Base-by-base conservation (phyloP, 2,797 vertebrate genomes). In the Vireo griseus region DNA sequence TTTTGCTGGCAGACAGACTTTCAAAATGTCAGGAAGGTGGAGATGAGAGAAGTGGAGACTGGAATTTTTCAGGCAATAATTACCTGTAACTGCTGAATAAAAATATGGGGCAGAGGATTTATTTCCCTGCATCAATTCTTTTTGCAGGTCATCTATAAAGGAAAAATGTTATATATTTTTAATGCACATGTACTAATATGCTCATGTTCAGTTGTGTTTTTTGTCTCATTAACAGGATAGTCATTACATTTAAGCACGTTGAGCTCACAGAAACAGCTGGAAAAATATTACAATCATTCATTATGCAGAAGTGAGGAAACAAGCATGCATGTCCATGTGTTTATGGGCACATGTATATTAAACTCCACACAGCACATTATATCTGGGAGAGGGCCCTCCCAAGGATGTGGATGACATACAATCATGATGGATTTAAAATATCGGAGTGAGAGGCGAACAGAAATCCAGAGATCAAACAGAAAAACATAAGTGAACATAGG, bases 221-320 rank as follows among this genome's bases (percentile, higher is more conserved):
- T 91, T 94, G 55, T 71, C 88, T 83, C 67, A 95, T 82, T 86
- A 94, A 40, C 51, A 42, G 61, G 71, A 91, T 82, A 71, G 85
- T 92, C 28, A 37, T 82, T 84, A 33, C 37, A 39, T 69, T 79
- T 67, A 48, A 80, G 58, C 62, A 80, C 4, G 2, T 25, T 86
- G 78, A 65, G 58, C 39, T 91, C 78, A 89, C 72, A 89, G 86
- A 91, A 92, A 86, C 68, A 95, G 78, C 90, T 95, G 90, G 54
- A 9, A 87, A 95, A 97, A 88, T 83, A 83, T n/a, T 54, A 3
- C 24, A 87, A 51, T 69, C 9, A 6, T 82, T 93, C 35, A 40
- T 87, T 55, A 45, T 18, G 45, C 11, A 16, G 39, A 77, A 86
- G n/a, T 55, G 83, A 79, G 84, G 84, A 88, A 82, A 79, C 10